Evolutionary conservation across 2,113 vertebrate species (phyloP).

Genomic region (Lophotis ruficrista): DNA sequence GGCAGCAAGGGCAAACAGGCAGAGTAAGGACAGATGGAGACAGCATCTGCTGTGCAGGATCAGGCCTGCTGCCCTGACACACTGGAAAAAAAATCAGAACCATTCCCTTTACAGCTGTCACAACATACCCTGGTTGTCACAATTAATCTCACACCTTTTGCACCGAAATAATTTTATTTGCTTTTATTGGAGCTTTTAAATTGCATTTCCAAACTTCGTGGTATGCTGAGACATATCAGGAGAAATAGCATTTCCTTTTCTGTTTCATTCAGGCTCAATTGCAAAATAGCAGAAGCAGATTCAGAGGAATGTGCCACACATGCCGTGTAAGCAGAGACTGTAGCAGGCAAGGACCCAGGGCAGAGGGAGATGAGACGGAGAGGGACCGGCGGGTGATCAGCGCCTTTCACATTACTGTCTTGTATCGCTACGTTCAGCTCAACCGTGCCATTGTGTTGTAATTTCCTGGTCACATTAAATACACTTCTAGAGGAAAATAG

Average conservation of each 20-base stretch:
- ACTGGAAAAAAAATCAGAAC: not conserved
- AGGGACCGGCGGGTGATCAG: not conserved
- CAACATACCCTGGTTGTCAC: accelerated
- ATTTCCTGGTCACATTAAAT: not conserved
- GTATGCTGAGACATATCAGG: not conserved
- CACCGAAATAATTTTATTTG: not conserved
- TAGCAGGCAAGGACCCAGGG: not conserved
- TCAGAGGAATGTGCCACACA: not conserved
- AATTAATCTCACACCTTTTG: not conserved
- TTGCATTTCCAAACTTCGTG: not conserved
- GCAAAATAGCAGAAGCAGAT: not conserved
- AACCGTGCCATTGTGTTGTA: not conserved
- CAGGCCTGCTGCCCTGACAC: not conserved
- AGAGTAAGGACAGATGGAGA: not conserved
- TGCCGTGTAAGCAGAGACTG: not conserved
- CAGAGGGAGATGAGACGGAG: not conserved
- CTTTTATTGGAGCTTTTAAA: not conserved
- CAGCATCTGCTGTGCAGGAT: not conserved
- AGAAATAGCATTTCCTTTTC: not conserved
- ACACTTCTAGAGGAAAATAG: not conserved
- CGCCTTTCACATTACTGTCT: not conserved
- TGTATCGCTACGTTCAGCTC: not conserved
- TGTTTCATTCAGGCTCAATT: not conserved
- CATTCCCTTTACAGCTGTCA: not conserved
- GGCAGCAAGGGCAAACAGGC: not conserved